A percentile compares a stretch with the other conserved stretches of the same genome.
Conservation (phyloP, 2,113 vertebrate species). For the Galeopterus variegatus region DNA sequence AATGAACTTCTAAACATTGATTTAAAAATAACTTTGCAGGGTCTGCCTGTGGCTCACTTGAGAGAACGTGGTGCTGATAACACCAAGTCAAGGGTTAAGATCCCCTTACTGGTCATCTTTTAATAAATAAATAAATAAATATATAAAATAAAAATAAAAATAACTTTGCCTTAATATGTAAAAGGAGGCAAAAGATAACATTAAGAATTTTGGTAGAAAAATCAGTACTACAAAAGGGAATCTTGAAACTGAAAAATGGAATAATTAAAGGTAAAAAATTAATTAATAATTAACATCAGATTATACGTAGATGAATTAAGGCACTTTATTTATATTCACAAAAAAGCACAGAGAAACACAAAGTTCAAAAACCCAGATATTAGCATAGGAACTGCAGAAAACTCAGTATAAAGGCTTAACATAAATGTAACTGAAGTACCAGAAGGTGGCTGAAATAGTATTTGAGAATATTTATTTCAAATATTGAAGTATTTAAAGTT, state of each 20-base stretch:
- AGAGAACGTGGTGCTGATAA: no score
- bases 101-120: no score
- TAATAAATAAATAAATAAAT: no score
- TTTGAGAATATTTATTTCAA: neutral
- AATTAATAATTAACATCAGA: neutral
- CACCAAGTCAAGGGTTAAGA: no score
- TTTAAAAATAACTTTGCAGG: neutral
- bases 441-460: neutral
- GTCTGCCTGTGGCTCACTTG: no score
- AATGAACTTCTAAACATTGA: neutral
- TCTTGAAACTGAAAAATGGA: neutral
- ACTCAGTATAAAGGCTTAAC: neutral
- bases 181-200: neutral
- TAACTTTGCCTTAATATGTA: neutral
- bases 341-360: neutral
- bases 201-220: neutral
- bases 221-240: neutral
- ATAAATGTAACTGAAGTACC: neutral
- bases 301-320: neutral
- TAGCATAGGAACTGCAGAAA: neutral
- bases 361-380: neutral
- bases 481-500: neutral
- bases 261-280: neutral
- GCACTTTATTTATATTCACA: neutral
- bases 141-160: no score